Conservation (phyloP, 2,888 invertebrate species). For the Actias luna region DNA sequence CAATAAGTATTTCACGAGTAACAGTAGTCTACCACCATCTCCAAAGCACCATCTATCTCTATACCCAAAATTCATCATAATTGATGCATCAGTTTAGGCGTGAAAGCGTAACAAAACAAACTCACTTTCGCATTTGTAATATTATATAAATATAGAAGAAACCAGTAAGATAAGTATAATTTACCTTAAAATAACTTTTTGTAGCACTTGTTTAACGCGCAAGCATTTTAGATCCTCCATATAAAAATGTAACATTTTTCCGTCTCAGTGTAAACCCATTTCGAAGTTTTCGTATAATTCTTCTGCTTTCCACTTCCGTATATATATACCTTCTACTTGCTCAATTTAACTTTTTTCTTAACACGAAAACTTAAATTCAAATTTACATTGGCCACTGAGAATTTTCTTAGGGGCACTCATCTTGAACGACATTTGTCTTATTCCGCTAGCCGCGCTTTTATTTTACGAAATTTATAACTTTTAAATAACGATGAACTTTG, state of each 20-base stretch:
- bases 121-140: too few relatives aligned
- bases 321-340: not conserved
- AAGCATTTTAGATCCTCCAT: not conserved
- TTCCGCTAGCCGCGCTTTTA: conserved; percentile 2
- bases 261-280: not conserved
- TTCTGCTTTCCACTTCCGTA: not conserved
- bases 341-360: conserved; percentile 4
- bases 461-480: not conserved
- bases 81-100: too few relatives aligned
- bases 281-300: not conserved
- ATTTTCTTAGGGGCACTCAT: not conserved
- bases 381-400: not conserved
- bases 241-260: not conserved
- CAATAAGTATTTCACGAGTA: too few relatives aligned
- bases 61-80: too few relatives aligned
- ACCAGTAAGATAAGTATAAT: not conserved
- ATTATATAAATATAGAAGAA: not conserved
- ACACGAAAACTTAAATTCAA: conserved; percentile 5
- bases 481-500: conserved; percentile 12
- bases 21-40: too few relatives aligned
- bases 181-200: not conserved
- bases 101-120: too few relatives aligned
- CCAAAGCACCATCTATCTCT: too few relatives aligned
- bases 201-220: not conserved
- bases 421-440: not conserved